phyloP scores from a whole-genome alignment of 2,797 vertebrate species.

The Rhinogobio ventralis region DNA sequence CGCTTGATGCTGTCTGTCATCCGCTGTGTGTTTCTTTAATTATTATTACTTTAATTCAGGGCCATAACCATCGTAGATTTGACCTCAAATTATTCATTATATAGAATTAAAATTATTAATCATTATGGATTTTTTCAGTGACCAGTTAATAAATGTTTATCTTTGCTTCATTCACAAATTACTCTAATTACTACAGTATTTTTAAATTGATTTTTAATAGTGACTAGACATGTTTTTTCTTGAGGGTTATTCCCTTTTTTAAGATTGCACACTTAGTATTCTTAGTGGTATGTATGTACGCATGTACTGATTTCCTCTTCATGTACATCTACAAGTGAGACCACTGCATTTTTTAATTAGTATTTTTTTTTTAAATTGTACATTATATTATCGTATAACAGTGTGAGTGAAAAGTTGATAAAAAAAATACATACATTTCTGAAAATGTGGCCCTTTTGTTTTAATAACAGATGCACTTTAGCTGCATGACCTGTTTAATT shows the following conservation, averaged over 20 bases:
- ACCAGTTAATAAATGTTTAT: neutral
- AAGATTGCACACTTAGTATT: neutral
- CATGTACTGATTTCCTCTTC: neutral
- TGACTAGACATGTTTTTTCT: too few species aligned
- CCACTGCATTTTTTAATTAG: neutral
- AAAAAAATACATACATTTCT: neutral
- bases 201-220: neutral
- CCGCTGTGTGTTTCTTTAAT: neutral
- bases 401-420: neutral
- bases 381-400: neutral
- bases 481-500: neutral
- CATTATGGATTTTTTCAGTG: too few species aligned
- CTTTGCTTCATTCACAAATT: neutral
- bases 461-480: neutral
- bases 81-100: neutral
- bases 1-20: neutral
- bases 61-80: neutral
- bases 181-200: neutral
- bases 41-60: neutral
- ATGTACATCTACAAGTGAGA: neutral
- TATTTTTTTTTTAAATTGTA: neutral
- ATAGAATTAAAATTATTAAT: neutral
- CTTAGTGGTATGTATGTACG: neutral
- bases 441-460: neutral
- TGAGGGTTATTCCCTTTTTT: neutral